phyloP scores from a whole-genome alignment of 2,797 vertebrate species.

The Macropus fuliginosus region DNA sequence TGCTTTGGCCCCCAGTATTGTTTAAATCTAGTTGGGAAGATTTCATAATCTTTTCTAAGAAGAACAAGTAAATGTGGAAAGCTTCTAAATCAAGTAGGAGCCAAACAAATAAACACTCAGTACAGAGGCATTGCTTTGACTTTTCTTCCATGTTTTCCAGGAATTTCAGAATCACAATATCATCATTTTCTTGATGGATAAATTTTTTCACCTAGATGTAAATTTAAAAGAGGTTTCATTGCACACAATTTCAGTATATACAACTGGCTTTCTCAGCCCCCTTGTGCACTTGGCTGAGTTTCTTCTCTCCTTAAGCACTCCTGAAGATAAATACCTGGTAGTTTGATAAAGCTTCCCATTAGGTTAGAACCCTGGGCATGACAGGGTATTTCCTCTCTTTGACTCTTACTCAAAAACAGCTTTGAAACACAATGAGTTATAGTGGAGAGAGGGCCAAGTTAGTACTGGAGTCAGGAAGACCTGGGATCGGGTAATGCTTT shows the following conservation, averaged over 20 bases:
- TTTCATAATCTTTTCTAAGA: conserved; percentile 9
- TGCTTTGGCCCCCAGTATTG: conserved; percentile 7
- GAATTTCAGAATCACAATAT: neutral
- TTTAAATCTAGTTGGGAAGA: conserved; percentile 6
- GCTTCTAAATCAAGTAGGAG: neutral
- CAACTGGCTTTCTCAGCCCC: neutral
- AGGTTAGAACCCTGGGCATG: neutral
- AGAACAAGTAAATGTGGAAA: neutral
- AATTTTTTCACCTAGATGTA: neutral
- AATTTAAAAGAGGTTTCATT: neutral
- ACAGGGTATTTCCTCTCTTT: neutral
- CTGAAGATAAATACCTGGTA: neutral
- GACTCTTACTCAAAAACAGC: neutral
- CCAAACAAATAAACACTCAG: neutral
- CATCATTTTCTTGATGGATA: neutral
- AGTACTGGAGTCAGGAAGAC: neutral
- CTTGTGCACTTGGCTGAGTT: neutral
- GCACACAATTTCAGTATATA: neutral
- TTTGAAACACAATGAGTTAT: neutral
- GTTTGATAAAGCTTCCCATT: neutral
- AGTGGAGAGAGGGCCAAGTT: neutral
- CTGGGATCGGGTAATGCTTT: neutral
- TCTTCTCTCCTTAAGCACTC: neutral
- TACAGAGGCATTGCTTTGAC: neutral
- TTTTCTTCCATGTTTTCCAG: neutral